Evolutionary conservation across 2,797 vertebrate genomes (phyloP).

Genomic region (Myoxocephalus aenaeus): DNA sequence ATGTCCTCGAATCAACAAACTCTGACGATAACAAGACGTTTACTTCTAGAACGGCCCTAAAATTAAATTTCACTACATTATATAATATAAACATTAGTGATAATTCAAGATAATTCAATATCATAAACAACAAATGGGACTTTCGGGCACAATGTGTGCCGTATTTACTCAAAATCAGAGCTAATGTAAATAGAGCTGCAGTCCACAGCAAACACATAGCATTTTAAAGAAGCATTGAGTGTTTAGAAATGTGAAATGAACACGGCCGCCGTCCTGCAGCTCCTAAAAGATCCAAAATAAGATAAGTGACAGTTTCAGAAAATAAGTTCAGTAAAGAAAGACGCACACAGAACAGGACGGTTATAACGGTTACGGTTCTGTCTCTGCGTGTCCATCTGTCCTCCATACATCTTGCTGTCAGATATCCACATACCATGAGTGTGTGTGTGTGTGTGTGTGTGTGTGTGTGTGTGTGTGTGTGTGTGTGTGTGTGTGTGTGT

Average conservation of each 20-base stretch:
- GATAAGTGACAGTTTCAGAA: not conserved
- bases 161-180: not conserved
- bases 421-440: not conserved
- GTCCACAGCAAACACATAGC: too few species aligned
- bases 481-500: slow-evolving; percentile 10
- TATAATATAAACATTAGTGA: too few species aligned
- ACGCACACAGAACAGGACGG: not conserved
- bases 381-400: slow-evolving; percentile 28
- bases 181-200: not conserved
- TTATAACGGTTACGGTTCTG: slow-evolving; percentile 12
- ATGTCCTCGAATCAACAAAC: too few species aligned
- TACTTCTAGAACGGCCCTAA: too few species aligned
- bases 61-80: too few species aligned
- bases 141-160: not conserved
- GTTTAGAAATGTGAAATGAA: not conserved
- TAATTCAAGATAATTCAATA: too few species aligned
- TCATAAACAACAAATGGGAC: too few species aligned
- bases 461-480: slow-evolving; percentile 4
- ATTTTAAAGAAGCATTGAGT: too few species aligned
- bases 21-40: too few species aligned
- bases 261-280: not conserved
- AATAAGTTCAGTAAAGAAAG: not conserved
- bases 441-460: slow-evolving; percentile 9
- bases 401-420: slow-evolving; percentile 43
- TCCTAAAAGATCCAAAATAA: not conserved